Evolutionary conservation across 2,113 vertebrate genomes (phyloP).

Genomic region (Dunckerocampus dactyliophorus): DNA sequence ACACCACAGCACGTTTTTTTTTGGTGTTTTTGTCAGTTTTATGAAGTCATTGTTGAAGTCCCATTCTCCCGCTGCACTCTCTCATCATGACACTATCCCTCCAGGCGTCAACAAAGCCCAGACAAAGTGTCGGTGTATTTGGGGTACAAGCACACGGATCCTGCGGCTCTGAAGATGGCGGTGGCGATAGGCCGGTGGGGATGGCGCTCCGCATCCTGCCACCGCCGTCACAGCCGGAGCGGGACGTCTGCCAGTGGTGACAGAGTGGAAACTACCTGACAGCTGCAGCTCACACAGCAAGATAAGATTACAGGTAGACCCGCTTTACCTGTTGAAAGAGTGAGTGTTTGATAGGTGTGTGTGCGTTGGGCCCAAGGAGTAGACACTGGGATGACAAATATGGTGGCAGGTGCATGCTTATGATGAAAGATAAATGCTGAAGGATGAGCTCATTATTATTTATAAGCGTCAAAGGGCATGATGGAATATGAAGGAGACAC

Average conservation of each 20-base stretch:
- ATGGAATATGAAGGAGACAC: no score
- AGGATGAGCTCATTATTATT: conserved; percentile 57
- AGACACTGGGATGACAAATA: conserved; percentile 45
- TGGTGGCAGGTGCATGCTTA: conserved; percentile 45
- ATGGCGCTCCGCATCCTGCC: conserved; percentile 5
- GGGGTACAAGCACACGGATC: conserved; percentile 55
- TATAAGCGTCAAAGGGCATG: conserved; percentile 22
- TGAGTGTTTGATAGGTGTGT: conserved; percentile 15
- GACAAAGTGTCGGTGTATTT: conserved; percentile 51
- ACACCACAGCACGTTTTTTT: not conserved
- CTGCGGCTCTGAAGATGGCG: conserved; percentile 45
- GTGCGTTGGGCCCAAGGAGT: conserved; percentile 9
- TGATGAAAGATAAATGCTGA: conserved; percentile 49
- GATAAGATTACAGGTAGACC: conserved; percentile 63
- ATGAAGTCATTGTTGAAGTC: conserved; percentile 25
- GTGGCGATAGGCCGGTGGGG: conserved; percentile 22
- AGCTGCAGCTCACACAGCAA: conserved; percentile 60
- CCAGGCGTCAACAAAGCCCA: conserved; percentile 55
- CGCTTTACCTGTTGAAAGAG: conserved; percentile 61
- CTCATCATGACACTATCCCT: conserved; percentile 49
- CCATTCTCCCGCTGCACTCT: conserved; percentile 44
- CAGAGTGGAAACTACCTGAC: conserved; percentile 54
- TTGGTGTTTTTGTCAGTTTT: not conserved
- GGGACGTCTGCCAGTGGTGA: conserved; percentile 28
- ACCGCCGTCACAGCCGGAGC: conserved; percentile 4